These are phyloP conservation scores for Centropristis striata DNA, from an alignment of 2,113 vertebrate species.

Conservation along the genomic window DNA sequence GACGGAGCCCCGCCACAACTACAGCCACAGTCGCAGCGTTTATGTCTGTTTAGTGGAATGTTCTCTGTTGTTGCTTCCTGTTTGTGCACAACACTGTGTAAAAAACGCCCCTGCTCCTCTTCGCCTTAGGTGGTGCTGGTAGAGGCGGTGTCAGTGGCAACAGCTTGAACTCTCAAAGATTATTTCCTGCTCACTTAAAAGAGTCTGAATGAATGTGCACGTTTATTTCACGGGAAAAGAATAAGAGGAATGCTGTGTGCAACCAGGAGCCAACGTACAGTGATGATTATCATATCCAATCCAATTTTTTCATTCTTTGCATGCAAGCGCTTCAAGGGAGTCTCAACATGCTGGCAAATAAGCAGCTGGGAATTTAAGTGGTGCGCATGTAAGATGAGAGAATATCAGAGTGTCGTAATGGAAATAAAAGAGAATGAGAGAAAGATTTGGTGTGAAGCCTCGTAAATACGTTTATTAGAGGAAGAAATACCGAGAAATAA, in stretches of 20 bases:
- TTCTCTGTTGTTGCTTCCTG: constrained; percentile 45
- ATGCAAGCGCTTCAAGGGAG: constrained; percentile 43
- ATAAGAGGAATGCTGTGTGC: constrained; percentile 31
- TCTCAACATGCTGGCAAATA: constrained; percentile 59
- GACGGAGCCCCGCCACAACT: not conserved
- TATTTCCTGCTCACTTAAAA: constrained; percentile 23
- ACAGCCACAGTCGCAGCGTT: constrained; percentile 25
- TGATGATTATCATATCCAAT: constrained; percentile 60
- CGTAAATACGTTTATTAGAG: constrained; percentile 56
- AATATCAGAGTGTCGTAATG: constrained; percentile 38
- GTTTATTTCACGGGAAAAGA: constrained; percentile 25
- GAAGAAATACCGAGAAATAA: constrained; percentile 30
- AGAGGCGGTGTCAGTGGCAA: constrained; percentile 7
- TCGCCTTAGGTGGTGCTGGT: constrained; percentile 1
- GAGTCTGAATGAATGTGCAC: constrained; percentile 12
- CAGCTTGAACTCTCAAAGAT: constrained; percentile 7
- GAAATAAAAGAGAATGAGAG: constrained; percentile 28
- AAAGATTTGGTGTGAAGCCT: constrained; percentile 43
- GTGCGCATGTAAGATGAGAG: constrained; percentile 46
- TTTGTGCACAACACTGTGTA: constrained; percentile 27
- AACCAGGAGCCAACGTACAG: constrained; percentile 22
- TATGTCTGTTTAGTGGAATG: constrained; percentile 49
- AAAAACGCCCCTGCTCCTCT: constrained; percentile 25
- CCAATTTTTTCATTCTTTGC: constrained; percentile 45
- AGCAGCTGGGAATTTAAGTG: constrained; percentile 54